Evolutionary conservation across 92 coral and sea anemone species (phyloP).

Genomic region (Paragorgia papillata): DNA sequence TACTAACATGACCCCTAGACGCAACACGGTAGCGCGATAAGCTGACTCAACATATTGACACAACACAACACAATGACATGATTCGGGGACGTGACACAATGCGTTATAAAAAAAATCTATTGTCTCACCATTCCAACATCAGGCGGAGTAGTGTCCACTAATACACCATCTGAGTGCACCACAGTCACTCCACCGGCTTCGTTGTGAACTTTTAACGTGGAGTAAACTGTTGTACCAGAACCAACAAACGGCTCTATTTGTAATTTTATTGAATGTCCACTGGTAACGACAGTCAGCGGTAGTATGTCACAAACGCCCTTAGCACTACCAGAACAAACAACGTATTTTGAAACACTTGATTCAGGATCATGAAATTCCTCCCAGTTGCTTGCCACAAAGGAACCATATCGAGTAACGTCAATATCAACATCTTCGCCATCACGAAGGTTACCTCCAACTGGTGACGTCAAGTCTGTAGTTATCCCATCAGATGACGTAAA

Average conservation of each 20-base stretch:
- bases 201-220: conserved; percentile 70
- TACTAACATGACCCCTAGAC: no score
- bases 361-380: conserved; percentile 80
- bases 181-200: conserved; percentile 81
- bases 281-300: conserved; percentile 54
- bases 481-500: conserved; percentile 76
- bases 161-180: conserved; percentile 76
- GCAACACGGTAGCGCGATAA: no score
- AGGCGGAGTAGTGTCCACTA: conserved; percentile 85
- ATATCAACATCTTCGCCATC: conserved; percentile 75
- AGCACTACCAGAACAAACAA: conserved; percentile 84
- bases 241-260: conserved; percentile 73
- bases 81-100: no score
- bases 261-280: conserved; percentile 53
- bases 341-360: conserved; percentile 73
- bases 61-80: no score
- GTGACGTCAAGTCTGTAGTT: conserved; percentile 79
- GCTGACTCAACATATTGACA: no score
- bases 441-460: conserved; percentile 67
- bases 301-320: conserved; percentile 82
- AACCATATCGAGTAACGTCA: conserved; percentile 69
- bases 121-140: conserved; percentile 69
- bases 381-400: conserved; percentile 87
- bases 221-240: conserved; percentile 74
- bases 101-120: no score